Evolutionary conservation across 2,888 invertebrate species (phyloP), one percentile per base, ranked within the genome.

Genomic region (Allacma fusca): DNA sequence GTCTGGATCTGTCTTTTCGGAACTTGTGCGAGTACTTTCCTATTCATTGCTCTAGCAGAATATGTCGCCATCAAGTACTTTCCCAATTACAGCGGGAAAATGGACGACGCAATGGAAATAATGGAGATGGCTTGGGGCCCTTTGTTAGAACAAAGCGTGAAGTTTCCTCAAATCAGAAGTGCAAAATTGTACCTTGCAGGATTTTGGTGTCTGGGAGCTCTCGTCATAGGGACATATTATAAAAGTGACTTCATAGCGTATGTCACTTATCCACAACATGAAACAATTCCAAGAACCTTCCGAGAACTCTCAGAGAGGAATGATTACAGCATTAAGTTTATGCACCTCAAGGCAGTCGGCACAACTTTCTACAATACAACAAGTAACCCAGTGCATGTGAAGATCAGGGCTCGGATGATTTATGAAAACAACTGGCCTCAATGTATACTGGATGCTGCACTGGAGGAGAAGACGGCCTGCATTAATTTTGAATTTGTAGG

Each of bases 171-270:
- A 13, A 24, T 62, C 16, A 24, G 62, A 4, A 24, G 1, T 4
- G 21, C 16, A 9, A 26, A 62, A 62, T 19, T 62, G n/a, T n/a
- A n/a, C 62, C 16, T 62, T 16, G 2, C 23, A 9, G 62, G 62
- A 19, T 4, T 62, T 24, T 62, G 62, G 62, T 4, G 9, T 2
- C 62, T 62, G 2, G 7, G 2, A 2, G 2, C 62, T 12, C 1
- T 62, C 21, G 62, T 62, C 1, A 62, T 62, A 23, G 23, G 2
- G 9, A 62, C 62, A 2, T 62, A 9, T 24, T 26, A 62, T 24
- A 23, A 26, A 62, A 62, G 62, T 16, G 67, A 67, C 23, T 67
- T 67, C 67, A 29, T 16, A 2, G 67, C 67, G 7, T 67, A 67
- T n/a, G 29, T 67, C 1, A 67, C 67, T 12, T 67, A 24, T n/a